Conservation (phyloP, 2,113 vertebrate genomes). For the Syngnathus floridae region DNA sequence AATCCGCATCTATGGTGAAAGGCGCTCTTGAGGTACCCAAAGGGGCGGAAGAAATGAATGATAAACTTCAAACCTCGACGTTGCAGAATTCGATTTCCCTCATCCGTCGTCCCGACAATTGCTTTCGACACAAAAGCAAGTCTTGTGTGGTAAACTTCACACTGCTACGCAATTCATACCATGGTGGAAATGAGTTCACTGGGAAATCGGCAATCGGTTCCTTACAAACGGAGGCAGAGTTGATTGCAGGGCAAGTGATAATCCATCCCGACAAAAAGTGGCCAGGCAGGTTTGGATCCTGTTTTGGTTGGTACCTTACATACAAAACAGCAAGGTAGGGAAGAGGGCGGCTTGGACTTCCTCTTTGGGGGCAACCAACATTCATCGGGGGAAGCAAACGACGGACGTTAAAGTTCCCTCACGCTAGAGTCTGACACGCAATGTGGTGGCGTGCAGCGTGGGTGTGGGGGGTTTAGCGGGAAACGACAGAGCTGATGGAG, state of each 20-base stretch:
- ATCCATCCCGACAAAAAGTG: neutral
- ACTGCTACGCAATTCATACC: too few relatives aligned
- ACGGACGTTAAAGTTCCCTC: neutral
- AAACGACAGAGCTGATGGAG: constrained; percentile 95
- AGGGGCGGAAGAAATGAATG: too few relatives aligned
- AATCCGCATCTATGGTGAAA: neutral
- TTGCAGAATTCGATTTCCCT: too few relatives aligned
- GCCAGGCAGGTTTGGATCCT: neutral
- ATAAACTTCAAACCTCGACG: too few relatives aligned
- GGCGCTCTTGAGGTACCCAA: neutral
- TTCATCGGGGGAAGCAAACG: neutral
- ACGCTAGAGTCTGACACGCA: neutral
- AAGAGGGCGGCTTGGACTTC: neutral
- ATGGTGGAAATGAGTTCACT: too few relatives aligned
- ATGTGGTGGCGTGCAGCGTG: too few relatives aligned
- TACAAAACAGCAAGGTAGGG: neutral
- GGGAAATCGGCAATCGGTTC: too few relatives aligned
- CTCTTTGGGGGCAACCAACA: neutral
- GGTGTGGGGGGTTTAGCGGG: constrained; percentile 71
- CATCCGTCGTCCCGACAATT: neutral
- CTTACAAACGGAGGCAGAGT: too few relatives aligned
- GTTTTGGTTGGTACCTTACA: neutral
- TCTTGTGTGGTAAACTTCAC: too few relatives aligned
- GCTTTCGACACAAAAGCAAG: neutral
- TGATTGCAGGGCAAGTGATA: too few relatives aligned